Conservation (phyloP, 2,797 vertebrate genomes). For the Botia kubotai region DNA sequence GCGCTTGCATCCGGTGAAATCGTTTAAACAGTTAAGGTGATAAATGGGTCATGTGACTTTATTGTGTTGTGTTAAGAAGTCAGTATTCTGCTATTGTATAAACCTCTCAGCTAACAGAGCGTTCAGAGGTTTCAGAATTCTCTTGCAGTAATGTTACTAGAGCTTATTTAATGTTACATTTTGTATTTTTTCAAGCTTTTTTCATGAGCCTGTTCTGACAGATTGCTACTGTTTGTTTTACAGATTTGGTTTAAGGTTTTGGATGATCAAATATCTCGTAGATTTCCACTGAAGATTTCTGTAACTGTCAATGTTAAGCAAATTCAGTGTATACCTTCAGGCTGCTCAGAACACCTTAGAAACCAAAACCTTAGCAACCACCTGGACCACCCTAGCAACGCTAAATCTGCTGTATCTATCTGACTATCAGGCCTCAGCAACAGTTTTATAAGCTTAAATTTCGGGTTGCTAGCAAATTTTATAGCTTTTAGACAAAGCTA, state of each 20-base stretch:
- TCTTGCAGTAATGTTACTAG: too few species aligned
- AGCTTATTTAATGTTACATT: too few species aligned
- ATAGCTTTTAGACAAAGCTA: not conserved
- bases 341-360: not conserved
- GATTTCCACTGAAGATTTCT: not conserved
- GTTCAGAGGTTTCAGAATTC: too few species aligned
- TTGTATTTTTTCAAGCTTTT: too few species aligned
- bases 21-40: not conserved
- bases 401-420: not conserved
- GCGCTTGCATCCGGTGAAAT: not conserved
- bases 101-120: too few species aligned
- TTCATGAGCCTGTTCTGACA: not conserved
- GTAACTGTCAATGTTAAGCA: not conserved
- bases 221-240: not conserved
- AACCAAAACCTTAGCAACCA: not conserved
- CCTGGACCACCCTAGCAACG: not conserved
- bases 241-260: not conserved
- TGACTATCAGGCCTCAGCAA: too few species aligned
- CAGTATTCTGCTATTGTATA: too few species aligned
- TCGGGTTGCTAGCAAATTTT: not conserved
- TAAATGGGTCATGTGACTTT: not conserved
- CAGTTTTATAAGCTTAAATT: not conserved
- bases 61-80: too few species aligned
- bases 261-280: not conserved
- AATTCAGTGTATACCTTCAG: not conserved